phyloP scores from a whole-genome alignment of 2,797 vertebrate species.

The Pangasius macronema region DNA sequence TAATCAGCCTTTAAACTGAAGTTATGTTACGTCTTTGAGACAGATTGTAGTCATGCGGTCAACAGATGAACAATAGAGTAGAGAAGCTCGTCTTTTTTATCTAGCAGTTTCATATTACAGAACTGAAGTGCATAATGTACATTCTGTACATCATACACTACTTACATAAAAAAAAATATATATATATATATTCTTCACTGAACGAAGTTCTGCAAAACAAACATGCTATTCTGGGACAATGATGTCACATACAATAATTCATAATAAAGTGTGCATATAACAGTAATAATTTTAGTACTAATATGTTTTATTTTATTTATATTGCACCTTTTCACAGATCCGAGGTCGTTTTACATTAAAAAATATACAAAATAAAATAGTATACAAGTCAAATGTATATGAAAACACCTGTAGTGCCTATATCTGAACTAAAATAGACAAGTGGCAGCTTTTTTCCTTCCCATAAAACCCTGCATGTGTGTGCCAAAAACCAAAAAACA shows the following conservation, averaged over 20 bases:
- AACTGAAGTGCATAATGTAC: not conserved
- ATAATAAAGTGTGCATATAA: too few relatives aligned
- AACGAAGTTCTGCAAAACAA: too few relatives aligned
- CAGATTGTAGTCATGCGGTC: not conserved
- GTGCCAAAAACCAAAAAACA: not conserved
- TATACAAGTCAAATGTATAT: not conserved
- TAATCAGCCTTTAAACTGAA: not conserved
- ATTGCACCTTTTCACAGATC: too few relatives aligned
- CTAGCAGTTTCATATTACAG: not conserved
- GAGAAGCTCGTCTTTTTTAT: too few relatives aligned
- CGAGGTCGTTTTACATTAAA: not conserved
- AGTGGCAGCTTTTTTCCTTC: not conserved
- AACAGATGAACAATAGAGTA: too few relatives aligned
- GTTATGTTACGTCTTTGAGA: not conserved
- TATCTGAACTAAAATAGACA: not conserved
- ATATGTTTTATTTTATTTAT: too few relatives aligned
- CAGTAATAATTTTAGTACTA: too few relatives aligned
- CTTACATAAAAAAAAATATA: not conserved
- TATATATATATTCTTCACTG: too few relatives aligned
- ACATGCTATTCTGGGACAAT: too few relatives aligned
- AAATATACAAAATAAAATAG: not conserved
- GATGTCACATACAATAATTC: too few relatives aligned
- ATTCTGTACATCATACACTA: not conserved
- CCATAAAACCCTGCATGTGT: not conserved
- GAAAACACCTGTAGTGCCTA: not conserved